phyloP scores from a whole-genome alignment of 2,888 invertebrate species.

The Xestia rhomboidea region DNA sequence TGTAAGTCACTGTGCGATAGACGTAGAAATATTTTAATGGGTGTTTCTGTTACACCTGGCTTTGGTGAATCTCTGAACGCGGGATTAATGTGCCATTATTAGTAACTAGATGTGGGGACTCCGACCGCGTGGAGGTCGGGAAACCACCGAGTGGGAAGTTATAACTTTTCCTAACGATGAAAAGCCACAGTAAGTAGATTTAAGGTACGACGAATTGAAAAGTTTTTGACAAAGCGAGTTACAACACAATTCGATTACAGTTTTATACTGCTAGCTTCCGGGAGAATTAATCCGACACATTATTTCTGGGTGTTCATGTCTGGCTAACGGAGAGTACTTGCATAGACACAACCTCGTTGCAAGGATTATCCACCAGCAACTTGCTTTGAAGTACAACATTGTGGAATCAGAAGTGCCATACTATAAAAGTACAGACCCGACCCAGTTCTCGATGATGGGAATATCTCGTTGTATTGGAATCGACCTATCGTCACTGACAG shows the following conservation, averaged over 20 bases:
- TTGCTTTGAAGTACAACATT: too few species aligned
- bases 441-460: too few species aligned
- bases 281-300: too few species aligned
- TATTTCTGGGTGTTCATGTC: too few species aligned
- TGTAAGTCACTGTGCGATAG: slow-evolving; percentile 28
- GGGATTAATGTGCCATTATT: slow-evolving; percentile 25
- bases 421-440: too few species aligned
- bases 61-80: slow-evolving; percentile 10
- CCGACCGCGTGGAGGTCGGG: neutral
- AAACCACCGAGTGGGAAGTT: slow-evolving; percentile 15
- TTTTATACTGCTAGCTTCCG: neutral
- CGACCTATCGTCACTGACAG: too few species aligned
- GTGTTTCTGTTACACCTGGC: slow-evolving; percentile 31
- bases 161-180: slow-evolving; percentile 17
- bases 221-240: neutral
- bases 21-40: slow-evolving; percentile 41
- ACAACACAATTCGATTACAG: too few species aligned
- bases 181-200: slow-evolving; percentile 16
- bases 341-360: too few species aligned
- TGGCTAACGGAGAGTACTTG: too few species aligned
- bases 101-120: slow-evolving; percentile 15
- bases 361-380: too few species aligned
- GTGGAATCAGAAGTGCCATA: too few species aligned
- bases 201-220: neutral
- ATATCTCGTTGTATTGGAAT: too few species aligned